Base-by-base conservation (phyloP, 2,888 invertebrate genomes). In the Blastobasis lacticolella region DNA sequence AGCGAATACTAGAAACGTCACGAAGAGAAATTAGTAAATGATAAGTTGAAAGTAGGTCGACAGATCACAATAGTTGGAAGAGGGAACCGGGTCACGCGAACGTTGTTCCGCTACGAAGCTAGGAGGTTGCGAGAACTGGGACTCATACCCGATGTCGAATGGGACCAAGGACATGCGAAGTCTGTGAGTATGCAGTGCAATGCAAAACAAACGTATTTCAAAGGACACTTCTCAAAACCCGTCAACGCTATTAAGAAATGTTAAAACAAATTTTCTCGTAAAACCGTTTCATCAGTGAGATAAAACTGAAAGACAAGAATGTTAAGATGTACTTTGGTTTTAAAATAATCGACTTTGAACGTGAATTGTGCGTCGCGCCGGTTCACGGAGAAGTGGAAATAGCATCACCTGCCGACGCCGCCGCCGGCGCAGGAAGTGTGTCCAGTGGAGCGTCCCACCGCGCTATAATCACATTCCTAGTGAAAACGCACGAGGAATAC, bases 301-400 rank as follows among this genome's bases (percentile, higher is more conserved):
- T 3, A 23, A 23, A n/a, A 23, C 3, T 23, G 23, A 23, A 23
- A 23, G 23, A 23, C 23, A 23, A 23, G 23, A 23, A 23, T 23
- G 1, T 23, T 23, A 23, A 23, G 23, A 23, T 23, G 23, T 23
- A 23, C 23, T 23, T 23, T 23, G 3, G 63, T 65, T 78, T 76
- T 68, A 73, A 80, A 79, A 78, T 78, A 78, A 74, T 74, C 71
- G 78, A 69, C 81, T 81, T 81, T 81, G 80, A 85, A 81, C 82
- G 71, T 81, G 82, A 79, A 84, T 77, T 72, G 68, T 69, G 64
- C 57, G 64, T 57, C 64, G 55, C 58, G 64, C 58, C 66, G 72
- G 81, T 82, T 81, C 77, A 82, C 69, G 80, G 78, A 77, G 76
- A 79, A 67, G 75, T 78, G 75, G 74, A 81, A 82, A 83, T 82